phyloP scores from a whole-genome alignment of 2,113 vertebrate genomes.

The Gavia stellata region DNA sequence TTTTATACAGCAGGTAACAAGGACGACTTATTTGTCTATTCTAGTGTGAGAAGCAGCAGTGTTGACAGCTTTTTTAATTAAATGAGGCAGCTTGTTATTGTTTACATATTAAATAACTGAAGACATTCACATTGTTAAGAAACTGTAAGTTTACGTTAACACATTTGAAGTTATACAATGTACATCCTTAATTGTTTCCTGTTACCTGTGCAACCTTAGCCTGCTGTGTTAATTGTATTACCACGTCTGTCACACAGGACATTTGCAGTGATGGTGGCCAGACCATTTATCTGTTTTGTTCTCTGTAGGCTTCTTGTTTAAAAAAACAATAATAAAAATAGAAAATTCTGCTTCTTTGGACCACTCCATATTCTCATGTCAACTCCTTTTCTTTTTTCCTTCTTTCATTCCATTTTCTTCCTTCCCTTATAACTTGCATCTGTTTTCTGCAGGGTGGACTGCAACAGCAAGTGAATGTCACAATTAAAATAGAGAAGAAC shows the following conservation, averaged over 20 bases:
- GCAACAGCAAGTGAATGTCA: constrained; percentile 51
- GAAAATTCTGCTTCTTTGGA: not conserved
- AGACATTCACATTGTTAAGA: not conserved
- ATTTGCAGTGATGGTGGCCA: not conserved
- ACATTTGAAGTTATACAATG: not conserved
- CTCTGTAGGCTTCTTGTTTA: not conserved
- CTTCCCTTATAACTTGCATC: not conserved
- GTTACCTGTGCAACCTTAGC: not conserved
- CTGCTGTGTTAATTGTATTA: not conserved
- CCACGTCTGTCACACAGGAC: not conserved
- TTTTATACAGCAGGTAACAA: not conserved
- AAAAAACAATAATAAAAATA: not conserved
- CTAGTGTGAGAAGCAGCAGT: not conserved
- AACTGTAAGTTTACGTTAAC: not conserved
- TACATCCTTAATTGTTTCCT: not conserved
- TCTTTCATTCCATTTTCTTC: not conserved
- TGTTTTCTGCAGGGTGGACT: constrained; percentile 8
- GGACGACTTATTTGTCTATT: not conserved
- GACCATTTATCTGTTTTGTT: not conserved
- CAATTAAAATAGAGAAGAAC: constrained; percentile 28
- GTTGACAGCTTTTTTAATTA: not conserved
- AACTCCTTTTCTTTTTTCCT: not conserved
- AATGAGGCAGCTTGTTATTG: not conserved
- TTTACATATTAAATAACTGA: not conserved
- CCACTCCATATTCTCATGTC: not conserved